Conservation (phyloP, 92 coral and sea anemone genomes). For the Porites divaricata region DNA sequence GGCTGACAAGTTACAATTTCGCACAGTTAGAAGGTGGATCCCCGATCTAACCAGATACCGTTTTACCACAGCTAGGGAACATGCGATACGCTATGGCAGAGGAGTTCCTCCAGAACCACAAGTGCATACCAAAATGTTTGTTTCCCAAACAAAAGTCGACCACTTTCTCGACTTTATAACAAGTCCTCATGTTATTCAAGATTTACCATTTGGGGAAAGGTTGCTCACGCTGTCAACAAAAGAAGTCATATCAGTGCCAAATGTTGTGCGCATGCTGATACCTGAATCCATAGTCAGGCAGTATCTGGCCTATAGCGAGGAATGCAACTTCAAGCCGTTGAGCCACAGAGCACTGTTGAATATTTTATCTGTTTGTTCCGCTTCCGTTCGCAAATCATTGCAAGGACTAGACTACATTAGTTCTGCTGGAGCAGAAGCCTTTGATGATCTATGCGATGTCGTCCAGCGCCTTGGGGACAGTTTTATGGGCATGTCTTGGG, state of each 20-base stretch:
- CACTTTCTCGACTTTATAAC: constrained; percentile 66
- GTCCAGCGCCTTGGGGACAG: constrained; percentile 46
- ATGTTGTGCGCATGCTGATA: constrained; percentile 53
- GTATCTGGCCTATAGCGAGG: constrained; percentile 49
- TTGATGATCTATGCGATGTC: constrained; percentile 42
- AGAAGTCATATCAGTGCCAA: constrained; percentile 51
- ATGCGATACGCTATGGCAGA: constrained; percentile 52
- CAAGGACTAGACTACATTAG: constrained; percentile 67
- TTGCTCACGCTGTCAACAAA: constrained; percentile 46
- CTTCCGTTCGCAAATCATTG: constrained; percentile 52
- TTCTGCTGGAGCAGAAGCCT: constrained; percentile 35
- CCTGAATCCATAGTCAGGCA: constrained; percentile 56
- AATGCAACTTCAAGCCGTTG: constrained; percentile 48
- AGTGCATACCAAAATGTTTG: constrained; percentile 18
- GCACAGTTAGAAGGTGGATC: constrained; percentile 9
- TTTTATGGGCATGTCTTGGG: constrained; percentile 48
- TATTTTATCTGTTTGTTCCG: constrained; percentile 49
- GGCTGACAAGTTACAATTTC: constrained; percentile 43
- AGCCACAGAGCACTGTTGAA: constrained; percentile 55
- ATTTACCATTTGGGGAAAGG: constrained; percentile 54
- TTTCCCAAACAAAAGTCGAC: constrained; percentile 49
- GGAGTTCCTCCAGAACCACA: constrained; percentile 53
- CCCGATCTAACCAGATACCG: constrained; percentile 34
- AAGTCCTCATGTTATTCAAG: constrained; percentile 64
- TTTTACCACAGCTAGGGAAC: constrained; percentile 54